phyloP scores from a whole-genome alignment of 1,140 invertebrate species.

The Drosophila mojavensis region DNA sequence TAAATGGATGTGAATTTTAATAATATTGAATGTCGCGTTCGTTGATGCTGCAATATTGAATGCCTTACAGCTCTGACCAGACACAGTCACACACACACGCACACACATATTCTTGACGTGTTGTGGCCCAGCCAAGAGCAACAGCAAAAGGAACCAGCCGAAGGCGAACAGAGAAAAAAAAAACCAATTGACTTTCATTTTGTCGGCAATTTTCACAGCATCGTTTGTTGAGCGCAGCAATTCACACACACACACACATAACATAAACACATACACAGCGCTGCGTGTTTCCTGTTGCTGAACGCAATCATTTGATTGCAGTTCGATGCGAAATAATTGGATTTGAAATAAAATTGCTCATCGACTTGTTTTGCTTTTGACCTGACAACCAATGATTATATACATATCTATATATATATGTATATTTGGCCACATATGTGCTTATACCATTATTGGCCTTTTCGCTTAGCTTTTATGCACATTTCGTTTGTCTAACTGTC shows the following conservation, averaged over 20 bases:
- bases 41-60: slow-evolving; percentile 72
- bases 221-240: slow-evolving; percentile 48
- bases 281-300: slow-evolving; percentile 64
- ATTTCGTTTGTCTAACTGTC: slow-evolving; percentile 51
- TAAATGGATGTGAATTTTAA: slow-evolving; percentile 58
- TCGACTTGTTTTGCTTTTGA: slow-evolving; percentile 53
- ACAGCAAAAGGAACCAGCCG: slow-evolving; percentile 36
- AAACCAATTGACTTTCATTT: slow-evolving; percentile 81
- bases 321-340: slow-evolving; percentile 80
- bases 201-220: slow-evolving; percentile 75
- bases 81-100: slow-evolving; percentile 34
- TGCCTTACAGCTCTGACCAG: slow-evolving; percentile 64
- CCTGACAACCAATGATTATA: slow-evolving; percentile 12
- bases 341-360: slow-evolving; percentile 82
- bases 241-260: slow-evolving; percentile 20
- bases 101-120: slow-evolving; percentile 58
- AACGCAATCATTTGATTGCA: slow-evolving; percentile 81
- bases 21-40: slow-evolving; percentile 67
- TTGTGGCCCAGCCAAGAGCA: slow-evolving; percentile 16
- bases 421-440: slow-evolving; percentile 5
- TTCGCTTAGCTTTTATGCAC: slow-evolving; percentile 51
- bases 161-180: slow-evolving; percentile 32
- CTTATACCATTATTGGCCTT: slow-evolving; percentile 53
- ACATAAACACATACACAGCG: neutral
- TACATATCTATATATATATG: neutral